Evolutionary conservation across 2,888 invertebrate species (phyloP).

Genomic region (Nephrotoma flavescens): DNA sequence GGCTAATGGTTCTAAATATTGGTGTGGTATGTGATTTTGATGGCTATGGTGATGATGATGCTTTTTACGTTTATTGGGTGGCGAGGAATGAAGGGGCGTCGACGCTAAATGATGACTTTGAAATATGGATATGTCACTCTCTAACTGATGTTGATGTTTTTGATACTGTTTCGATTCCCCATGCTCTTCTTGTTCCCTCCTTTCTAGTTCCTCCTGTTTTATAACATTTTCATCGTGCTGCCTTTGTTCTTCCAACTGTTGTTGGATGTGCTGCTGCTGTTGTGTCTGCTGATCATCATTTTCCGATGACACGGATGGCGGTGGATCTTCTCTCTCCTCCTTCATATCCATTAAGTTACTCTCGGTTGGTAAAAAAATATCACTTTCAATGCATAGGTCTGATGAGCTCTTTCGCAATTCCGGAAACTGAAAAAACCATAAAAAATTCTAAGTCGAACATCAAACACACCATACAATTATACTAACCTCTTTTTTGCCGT

Average conservation of each 20-base stretch:
- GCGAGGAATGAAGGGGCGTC: background rate
- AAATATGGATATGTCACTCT: background rate
- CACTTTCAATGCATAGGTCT: background rate
- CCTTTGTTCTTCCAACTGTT: background rate
- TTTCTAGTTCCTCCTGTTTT: background rate
- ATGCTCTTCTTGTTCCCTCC: background rate
- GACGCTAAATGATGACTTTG: slow-evolving; percentile 1
- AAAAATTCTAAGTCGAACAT: background rate
- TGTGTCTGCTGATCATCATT: background rate
- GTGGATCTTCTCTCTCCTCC: background rate
- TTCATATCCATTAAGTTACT: slow-evolving; percentile 1
- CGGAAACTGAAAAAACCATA: background rate
- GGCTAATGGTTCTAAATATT: background rate
- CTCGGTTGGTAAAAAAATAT: slow-evolving; percentile 2
- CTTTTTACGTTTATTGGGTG: background rate
- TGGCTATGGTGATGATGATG: background rate
- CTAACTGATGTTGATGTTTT: background rate
- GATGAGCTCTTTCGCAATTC: background rate
- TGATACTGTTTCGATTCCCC: background rate
- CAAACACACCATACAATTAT: background rate
- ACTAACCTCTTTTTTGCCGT: slow-evolving; percentile 1
- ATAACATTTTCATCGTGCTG: background rate
- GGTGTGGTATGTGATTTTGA: background rate
- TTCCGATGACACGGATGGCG: background rate
- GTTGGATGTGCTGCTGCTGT: background rate